These are phyloP conservation scores for Microcaecilia unicolor DNA, from an alignment of 2,797 vertebrate species.

Conservation along the genomic window DNA sequence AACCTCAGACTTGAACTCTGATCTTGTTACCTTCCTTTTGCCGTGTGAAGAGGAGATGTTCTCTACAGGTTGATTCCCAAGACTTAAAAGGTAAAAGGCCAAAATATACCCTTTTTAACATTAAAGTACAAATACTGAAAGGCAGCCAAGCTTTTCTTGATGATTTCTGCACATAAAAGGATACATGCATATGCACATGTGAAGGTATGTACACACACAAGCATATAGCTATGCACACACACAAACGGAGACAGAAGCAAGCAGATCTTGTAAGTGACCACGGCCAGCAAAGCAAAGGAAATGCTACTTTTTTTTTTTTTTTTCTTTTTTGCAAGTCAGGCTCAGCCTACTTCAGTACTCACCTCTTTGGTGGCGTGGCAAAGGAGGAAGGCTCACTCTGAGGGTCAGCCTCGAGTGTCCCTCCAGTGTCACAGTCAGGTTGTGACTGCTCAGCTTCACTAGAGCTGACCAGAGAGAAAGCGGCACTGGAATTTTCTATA, in stretches of 20 bases:
- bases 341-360: constrained; percentile 47
- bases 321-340: constrained; percentile 23
- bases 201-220: neutral
- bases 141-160: no score
- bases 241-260: constrained; percentile 10
- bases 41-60: constrained; percentile 54
- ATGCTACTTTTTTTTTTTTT: constrained; percentile 24
- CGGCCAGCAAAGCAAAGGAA: constrained; percentile 38
- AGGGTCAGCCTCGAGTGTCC: constrained; percentile 59
- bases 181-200: no score
- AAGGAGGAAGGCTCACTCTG: constrained; percentile 71
- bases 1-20: constrained; percentile 52
- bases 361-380: constrained; percentile 72
- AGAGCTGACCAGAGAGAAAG: constrained; percentile 63
- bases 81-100: constrained; percentile 27
- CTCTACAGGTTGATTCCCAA: constrained; percentile 60
- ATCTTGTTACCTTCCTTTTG: constrained; percentile 55
- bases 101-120: no score
- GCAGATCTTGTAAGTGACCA: constrained; percentile 11
- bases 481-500: constrained; percentile 69
- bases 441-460: constrained; percentile 73
- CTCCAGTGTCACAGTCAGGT: constrained; percentile 60
- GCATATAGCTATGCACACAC: neutral
- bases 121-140: no score
- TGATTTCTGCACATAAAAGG: no score